These are phyloP conservation scores for Pharmacophagus antenor DNA, from an alignment of 2,888 invertebrate species.

Conservation along the genomic window DNA sequence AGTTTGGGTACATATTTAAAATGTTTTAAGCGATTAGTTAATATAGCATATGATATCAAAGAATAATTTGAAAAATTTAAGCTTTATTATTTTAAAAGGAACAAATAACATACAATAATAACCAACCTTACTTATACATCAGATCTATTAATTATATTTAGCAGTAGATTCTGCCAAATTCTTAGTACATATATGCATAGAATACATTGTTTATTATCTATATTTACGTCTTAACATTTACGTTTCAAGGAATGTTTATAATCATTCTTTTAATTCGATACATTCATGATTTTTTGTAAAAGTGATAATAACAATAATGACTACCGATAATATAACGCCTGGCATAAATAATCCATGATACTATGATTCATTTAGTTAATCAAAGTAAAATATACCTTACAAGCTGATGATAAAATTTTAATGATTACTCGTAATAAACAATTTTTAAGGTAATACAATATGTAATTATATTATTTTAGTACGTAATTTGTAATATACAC, in stretches of 20 bases:
- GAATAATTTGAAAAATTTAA: not conserved
- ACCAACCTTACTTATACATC: slow-evolving; percentile 1
- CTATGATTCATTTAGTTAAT: too few species aligned
- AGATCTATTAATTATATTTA: not conserved
- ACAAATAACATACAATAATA: not conserved
- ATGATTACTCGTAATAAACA: too few species aligned
- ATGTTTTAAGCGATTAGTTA: not conserved
- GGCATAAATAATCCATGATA: too few species aligned
- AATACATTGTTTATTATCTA: not conserved
- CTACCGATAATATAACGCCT: not conserved
- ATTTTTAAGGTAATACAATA: too few species aligned
- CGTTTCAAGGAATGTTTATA: too few species aligned
- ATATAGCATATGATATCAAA: not conserved
- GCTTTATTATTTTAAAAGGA: not conserved
- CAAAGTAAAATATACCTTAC: too few species aligned
- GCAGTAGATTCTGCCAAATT: not conserved
- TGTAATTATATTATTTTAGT: too few species aligned
- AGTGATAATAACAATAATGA: not conserved
- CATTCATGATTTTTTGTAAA: not conserved
- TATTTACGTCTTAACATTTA: not conserved
- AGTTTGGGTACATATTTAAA: not conserved
- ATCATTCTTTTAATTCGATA: too few species aligned
- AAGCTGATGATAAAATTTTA: too few species aligned
- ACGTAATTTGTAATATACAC: too few species aligned
- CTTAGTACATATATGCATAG: not conserved